phyloP scores from a whole-genome alignment of 2,113 vertebrate species.

The Cinclus mexicanus region DNA sequence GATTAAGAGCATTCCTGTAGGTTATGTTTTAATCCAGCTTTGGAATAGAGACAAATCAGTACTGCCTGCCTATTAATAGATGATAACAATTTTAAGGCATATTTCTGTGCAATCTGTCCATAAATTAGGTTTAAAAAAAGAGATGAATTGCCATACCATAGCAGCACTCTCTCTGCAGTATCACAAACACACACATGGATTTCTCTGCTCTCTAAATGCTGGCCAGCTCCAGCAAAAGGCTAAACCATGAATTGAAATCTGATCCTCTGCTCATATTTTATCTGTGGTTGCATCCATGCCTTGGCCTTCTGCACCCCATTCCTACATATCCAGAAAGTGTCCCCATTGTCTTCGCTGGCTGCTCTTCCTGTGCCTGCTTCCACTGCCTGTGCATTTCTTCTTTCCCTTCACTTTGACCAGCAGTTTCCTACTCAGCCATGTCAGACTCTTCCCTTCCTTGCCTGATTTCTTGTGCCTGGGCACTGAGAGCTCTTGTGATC shows the following conservation, averaged over 20 bases:
- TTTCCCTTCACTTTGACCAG: not conserved
- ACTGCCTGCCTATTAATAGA: conserved; percentile 33
- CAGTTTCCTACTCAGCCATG: not conserved
- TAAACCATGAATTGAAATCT: not conserved
- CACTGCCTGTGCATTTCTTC: not conserved
- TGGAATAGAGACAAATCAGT: conserved; percentile 16
- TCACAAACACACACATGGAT: not conserved
- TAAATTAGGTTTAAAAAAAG: not conserved
- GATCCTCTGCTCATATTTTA: not conserved
- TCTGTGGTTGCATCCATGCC: not conserved
- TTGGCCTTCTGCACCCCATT: not conserved
- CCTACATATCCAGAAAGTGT: not conserved
- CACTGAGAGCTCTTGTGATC: not conserved
- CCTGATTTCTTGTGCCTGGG: not conserved
- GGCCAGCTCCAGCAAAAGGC: not conserved
- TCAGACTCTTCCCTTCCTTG: not conserved
- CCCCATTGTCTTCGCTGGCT: not conserved
- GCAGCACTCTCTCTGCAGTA: not conserved
- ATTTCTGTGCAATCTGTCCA: conserved; percentile 21
- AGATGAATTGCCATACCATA: not conserved
- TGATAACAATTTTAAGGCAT: conserved; percentile 6
- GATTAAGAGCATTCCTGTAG: conserved; percentile 20
- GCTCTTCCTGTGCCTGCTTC: not conserved
- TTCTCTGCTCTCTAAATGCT: not conserved
- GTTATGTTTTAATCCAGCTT: conserved; percentile 27